phyloP scores from a whole-genome alignment of 2,888 invertebrate species.

The Erebia palarica region DNA sequence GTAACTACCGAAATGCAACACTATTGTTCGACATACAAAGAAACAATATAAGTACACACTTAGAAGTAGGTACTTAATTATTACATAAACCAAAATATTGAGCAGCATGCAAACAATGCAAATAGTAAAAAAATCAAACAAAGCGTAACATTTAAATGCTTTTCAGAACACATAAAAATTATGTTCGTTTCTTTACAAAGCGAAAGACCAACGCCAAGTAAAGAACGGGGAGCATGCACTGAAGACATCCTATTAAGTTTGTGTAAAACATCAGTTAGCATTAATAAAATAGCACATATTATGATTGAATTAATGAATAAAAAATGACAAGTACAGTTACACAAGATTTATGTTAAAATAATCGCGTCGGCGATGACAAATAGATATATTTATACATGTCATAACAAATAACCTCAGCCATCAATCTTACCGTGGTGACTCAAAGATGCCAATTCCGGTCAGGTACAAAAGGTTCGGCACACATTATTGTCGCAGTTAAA shows the following conservation, averaged over 20 bases:
- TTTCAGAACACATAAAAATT: slow-evolving; percentile 22
- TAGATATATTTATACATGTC: slow-evolving; percentile 66
- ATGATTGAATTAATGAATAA: not conserved
- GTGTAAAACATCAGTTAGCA: not conserved
- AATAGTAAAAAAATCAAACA: not conserved
- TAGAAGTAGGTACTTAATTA: not conserved
- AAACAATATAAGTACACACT: not conserved
- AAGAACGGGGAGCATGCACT: slow-evolving; percentile 44
- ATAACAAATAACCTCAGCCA: slow-evolving; percentile 80
- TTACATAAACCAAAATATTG: not conserved
- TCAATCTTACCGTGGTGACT: slow-evolving; percentile 79
- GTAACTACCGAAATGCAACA: not conserved
- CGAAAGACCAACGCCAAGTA: slow-evolving; percentile 65
- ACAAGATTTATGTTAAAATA: slow-evolving; percentile 42
- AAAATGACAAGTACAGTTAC: not conserved
- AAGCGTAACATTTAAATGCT: slow-evolving; percentile 5
- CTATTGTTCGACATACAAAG: not conserved
- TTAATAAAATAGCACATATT: slow-evolving; percentile 2
- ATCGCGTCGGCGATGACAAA: slow-evolving; percentile 59
- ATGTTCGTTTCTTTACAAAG: slow-evolving; percentile 52
- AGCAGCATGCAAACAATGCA: not conserved
- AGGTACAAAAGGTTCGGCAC: slow-evolving; percentile 77
- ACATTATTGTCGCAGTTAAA: slow-evolving; percentile 79
- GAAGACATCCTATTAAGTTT: slow-evolving; percentile 22
- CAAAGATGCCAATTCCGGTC: slow-evolving; percentile 67